These are phyloP conservation scores for Acronicta leporina DNA, from an alignment of 2,888 invertebrate species.

Conservation along the genomic window DNA sequence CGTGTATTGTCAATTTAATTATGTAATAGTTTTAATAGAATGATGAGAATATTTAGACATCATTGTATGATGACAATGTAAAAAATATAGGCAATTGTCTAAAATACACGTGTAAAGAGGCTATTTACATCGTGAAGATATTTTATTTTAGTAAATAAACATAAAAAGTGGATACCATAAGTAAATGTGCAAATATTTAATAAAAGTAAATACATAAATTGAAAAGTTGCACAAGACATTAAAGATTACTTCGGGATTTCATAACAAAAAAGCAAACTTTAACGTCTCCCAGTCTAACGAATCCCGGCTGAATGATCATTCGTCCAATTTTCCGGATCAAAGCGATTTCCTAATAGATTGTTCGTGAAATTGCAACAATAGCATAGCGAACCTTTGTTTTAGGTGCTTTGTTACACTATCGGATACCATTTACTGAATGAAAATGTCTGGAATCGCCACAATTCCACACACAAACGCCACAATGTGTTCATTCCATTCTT, in stretches of 20 bases:
- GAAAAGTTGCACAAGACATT: background rate
- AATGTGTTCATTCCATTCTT: conserved; percentile 16
- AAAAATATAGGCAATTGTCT: conserved; percentile 14
- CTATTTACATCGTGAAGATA: background rate
- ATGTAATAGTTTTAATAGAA: conserved; percentile 48
- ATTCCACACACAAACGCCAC: conserved; percentile 8
- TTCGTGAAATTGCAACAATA: conserved; percentile 56
- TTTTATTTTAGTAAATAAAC: too few relatives aligned
- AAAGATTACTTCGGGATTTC: background rate
- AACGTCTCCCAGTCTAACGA: conserved; percentile 22
- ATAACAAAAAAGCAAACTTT: conserved; percentile 12
- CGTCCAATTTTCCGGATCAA: conserved; percentile 49
- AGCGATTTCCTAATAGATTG: conserved; percentile 47
- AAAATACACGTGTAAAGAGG: background rate
- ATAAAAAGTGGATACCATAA: background rate
- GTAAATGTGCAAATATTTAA: background rate
- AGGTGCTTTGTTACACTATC: conserved; percentile 40
- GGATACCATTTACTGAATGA: conserved; percentile 16
- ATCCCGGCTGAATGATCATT: conserved; percentile 45
- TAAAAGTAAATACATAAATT: background rate
- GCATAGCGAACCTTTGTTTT: conserved; percentile 54
- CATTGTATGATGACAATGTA: conserved; percentile 27
- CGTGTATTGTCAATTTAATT: conserved; percentile 55
- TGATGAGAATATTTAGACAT: conserved; percentile 44
- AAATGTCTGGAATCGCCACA: conserved; percentile 27